Conservation (phyloP, 1,140 invertebrate species). For the Tetraneura akinire region DNA sequence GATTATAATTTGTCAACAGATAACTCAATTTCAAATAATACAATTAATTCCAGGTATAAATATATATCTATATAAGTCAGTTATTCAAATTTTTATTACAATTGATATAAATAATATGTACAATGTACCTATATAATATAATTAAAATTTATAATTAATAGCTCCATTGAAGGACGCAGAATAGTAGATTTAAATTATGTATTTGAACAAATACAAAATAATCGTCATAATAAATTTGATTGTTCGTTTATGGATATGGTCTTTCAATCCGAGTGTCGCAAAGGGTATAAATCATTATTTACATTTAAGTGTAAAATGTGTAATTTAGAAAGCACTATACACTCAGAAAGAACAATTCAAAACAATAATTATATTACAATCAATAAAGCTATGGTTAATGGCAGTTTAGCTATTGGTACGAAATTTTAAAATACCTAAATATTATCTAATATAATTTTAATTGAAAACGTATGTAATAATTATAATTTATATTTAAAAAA, state of each 20-base stretch:
- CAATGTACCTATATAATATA: too few species aligned
- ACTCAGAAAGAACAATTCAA: not conserved
- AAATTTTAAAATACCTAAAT: too few species aligned
- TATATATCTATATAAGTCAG: too few species aligned
- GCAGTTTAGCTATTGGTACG: not conserved
- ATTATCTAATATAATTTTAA: too few species aligned
- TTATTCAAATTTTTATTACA: too few species aligned
- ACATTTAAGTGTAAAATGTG: slow-evolving; percentile 18
- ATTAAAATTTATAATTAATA: too few species aligned
- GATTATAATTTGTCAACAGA: too few species aligned
- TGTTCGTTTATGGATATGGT: slow-evolving; percentile 9
- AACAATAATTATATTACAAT: not conserved
- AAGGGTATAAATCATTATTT: not conserved
- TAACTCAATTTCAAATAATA: too few species aligned
- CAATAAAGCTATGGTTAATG: not conserved
- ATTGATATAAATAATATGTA: too few species aligned
- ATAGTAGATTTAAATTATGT: not conserved
- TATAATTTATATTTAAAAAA: not conserved
- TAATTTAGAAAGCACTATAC: not conserved
- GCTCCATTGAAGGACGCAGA: too few species aligned
- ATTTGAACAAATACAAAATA: slow-evolving; percentile 4
- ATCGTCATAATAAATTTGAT: slow-evolving; percentile 1
- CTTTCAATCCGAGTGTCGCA: not conserved
- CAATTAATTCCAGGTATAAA: too few species aligned
- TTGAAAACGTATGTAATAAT: not conserved